Conservation (phyloP, 1,140 invertebrate species). For the Scaptodrosophila lebanonensis region DNA sequence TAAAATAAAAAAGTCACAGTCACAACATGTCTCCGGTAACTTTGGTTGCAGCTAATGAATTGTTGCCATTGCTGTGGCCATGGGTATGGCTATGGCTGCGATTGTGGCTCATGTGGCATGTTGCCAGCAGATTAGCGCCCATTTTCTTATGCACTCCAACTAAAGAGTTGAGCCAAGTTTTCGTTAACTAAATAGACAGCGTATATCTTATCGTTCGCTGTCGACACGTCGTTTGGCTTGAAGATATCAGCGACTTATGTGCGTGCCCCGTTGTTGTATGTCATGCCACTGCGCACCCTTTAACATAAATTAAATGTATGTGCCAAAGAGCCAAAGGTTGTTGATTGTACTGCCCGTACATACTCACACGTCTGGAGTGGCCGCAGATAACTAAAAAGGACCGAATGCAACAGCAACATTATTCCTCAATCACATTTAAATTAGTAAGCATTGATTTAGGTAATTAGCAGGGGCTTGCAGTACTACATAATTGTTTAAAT, state of each 20-base stretch:
- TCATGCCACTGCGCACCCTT: constrained; percentile 33
- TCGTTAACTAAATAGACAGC: constrained; percentile 57
- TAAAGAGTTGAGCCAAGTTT: constrained; percentile 26
- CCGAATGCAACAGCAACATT: too few relatives aligned
- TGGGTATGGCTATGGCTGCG: constrained; percentile 25
- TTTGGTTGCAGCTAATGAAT: constrained; percentile 44
- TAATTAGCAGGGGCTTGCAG: too few relatives aligned
- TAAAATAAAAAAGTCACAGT: too few relatives aligned
- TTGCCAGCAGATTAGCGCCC: constrained; percentile 65
- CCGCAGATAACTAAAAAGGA: too few relatives aligned
- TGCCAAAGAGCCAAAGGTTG: too few relatives aligned
- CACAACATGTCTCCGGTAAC: constrained; percentile 33
- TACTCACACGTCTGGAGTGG: constrained; percentile 22
- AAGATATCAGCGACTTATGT: constrained; percentile 50
- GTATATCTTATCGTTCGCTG: constrained; percentile 68
- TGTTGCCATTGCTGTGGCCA: constrained; percentile 13
- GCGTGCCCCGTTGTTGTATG: constrained; percentile 59
- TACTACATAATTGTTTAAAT: too few relatives aligned
- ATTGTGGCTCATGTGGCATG: constrained; percentile 37
- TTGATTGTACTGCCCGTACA: constrained; percentile 6
- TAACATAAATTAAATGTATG: constrained; percentile 46
- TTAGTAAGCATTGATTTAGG: too few relatives aligned
- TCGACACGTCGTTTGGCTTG: constrained; percentile 64
- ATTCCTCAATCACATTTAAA: too few relatives aligned
- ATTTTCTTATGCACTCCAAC: constrained; percentile 43